These are phyloP conservation scores for Pachypanchax playfairii DNA, from an alignment of 2,113 vertebrate species.

Conservation along the genomic window DNA sequence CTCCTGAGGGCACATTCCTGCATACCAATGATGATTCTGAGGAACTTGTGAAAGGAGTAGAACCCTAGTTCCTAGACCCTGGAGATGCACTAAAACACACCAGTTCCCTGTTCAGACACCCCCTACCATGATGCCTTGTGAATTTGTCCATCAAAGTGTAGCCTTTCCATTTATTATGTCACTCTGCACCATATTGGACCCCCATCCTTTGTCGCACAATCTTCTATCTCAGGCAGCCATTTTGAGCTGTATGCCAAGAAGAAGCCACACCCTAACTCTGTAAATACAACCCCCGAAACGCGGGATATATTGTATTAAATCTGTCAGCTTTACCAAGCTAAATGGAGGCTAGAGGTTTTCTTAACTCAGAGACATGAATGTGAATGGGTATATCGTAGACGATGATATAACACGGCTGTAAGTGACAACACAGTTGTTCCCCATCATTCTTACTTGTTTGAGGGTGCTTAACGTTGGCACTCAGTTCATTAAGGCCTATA, in stretches of 20 bases:
- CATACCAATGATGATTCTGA: slow-evolving; percentile 72
- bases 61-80: slow-evolving; percentile 47
- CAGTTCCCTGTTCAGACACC: slow-evolving; percentile 32
- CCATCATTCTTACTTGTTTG: slow-evolving; percentile 54
- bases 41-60: slow-evolving; percentile 63
- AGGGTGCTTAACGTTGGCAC: slow-evolving; percentile 65
- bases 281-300: slow-evolving; percentile 1
- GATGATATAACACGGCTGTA: slow-evolving; percentile 63
- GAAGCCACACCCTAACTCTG: slow-evolving; percentile 20
- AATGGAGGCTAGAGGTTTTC: neutral
- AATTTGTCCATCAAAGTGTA: slow-evolving; percentile 30
- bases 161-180: slow-evolving; percentile 20
- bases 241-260: slow-evolving; percentile 47
- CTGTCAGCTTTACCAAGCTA: neutral
- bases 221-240: slow-evolving; percentile 43
- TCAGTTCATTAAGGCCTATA: slow-evolving; percentile 71
- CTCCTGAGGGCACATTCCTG: slow-evolving; percentile 71
- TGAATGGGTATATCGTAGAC: slow-evolving; percentile 33
- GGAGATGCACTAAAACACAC: slow-evolving; percentile 60
- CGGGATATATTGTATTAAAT: neutral
- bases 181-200: slow-evolving; percentile 51
- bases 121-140: slow-evolving; percentile 2
- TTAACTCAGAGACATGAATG: slow-evolving; percentile 7
- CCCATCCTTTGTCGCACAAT: slow-evolving; percentile 6
- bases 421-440: slow-evolving; percentile 43